Evolutionary conservation across 1,140 invertebrate genomes (phyloP), one percentile per base, ranked within the genome.

Genomic region (Lepidurus packardi): DNA sequence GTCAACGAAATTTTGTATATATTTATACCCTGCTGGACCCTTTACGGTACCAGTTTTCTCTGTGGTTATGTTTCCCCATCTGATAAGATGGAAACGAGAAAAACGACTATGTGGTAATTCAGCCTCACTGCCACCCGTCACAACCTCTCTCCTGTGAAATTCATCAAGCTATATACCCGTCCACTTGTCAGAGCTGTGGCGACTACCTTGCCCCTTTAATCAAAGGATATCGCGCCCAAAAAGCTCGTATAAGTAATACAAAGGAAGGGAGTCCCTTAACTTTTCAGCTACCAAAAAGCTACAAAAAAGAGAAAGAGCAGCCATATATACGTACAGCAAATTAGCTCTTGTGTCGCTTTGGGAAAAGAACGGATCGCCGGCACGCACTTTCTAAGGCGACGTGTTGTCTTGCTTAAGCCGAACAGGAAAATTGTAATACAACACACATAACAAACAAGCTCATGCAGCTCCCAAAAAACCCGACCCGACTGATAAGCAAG

Each of bases 41-140:
- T 34, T 3, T 34, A 34, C 34, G 34, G 34, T 65, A 16, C 53
- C 53, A 65, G 45, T 13, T 65, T 65, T 21, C 13, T 65, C 21
- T 65, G 53, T 65, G 53, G 53, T 65, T 65, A 65, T 65, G 53
- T 65, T 65, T 65, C 21, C 21, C 9, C 21, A 65, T 65, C 53
- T 65, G 53, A 65, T 65, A 65, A 65, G 4, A 65, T 1, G 16
- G 21, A 65, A 65, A 21, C 53, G 21, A n/a, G 53, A 65, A 13
- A 65, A 8, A 65, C 53, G 21, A 21, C 53, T 65, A 13, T 65
- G 53, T 65, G 53, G 53, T 65, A 65, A 65, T 65, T 65, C 53
- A 65, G 53, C 53, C 21, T 65, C 53, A 65, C 53, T 65, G 53
- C 53, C 53, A 65, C 16, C 53, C 53, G 53, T 65, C 53, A 65